Conservation (phyloP, 2,113 vertebrate species). For the Notechis scutatus region DNA sequence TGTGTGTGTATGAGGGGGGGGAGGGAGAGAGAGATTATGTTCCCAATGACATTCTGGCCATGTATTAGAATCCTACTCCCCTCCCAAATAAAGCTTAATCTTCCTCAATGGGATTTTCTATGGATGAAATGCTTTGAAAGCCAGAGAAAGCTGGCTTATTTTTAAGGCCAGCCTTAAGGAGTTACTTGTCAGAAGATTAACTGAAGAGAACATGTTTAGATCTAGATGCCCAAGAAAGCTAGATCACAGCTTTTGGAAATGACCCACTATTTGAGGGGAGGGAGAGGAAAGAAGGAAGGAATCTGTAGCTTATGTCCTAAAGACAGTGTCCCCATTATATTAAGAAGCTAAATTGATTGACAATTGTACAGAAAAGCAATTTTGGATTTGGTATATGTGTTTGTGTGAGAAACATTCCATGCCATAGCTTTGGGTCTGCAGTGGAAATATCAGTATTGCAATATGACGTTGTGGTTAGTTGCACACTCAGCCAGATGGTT, state of each 20-base stretch:
- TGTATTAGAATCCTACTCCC: background rate
- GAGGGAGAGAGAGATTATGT: background rate
- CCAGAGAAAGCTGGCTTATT: background rate
- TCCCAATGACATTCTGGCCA: background rate
- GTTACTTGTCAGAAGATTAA: background rate
- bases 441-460: background rate
- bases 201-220: background rate
- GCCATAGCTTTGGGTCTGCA: background rate
- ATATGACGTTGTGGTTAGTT: background rate
- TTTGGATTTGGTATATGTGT: background rate
- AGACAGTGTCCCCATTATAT: no score
- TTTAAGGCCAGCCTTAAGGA: background rate
- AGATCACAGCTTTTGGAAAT: background rate
- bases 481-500: background rate
- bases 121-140: background rate
- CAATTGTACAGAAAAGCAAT: background rate
- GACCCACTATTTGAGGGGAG: background rate
- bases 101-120: background rate
- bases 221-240: background rate
- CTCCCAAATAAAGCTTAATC: background rate
- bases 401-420: background rate
- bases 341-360: no score
- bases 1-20: background rate
- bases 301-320: background rate
- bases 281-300: background rate